Evolutionary conservation across 2,888 invertebrate genomes (phyloP), one percentile per base, ranked within the genome.

Genomic region (Crematogaster levior): DNA sequence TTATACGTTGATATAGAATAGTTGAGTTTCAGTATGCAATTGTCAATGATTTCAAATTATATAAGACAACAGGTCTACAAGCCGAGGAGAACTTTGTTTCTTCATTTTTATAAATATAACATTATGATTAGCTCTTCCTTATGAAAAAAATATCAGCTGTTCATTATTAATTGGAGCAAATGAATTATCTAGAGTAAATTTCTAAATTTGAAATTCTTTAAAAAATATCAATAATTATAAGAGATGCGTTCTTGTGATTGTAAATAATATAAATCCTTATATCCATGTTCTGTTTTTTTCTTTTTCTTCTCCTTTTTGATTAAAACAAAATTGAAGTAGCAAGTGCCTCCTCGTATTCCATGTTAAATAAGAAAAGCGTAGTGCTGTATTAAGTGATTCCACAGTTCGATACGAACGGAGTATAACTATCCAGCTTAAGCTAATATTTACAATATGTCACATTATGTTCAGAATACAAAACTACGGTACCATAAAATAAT

Each of bases 371-470:
- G 66, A 34, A 82, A 84, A 85, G 81, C 85, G 65, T 66, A 83
- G 81, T 84, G 82, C 72, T 85, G 82, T 79, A 83, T 65, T 82
- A 83, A 37, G 73, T 83, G 72, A 86, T 79, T 84, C 60, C 80
- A 63, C 46, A 84, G 81, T 87, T 86, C 82, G 84, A 85, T 87
- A 88, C 83, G 82, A 84, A 87, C 87, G 61, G 85, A 86, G 86
- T 88, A 86, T 80, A 85, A 86, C 81, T 85, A 87, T 87, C 43
- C 66, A 34, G 65, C 86, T 90, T 89, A 89, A 21, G 21, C 83
- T 89, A 84, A 58, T 89, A 89, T 90, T 84, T 89, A 90, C 89
- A 90, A 75, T 86, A 89, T 89, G 80, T 89, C 89, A 89, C 89
- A 89, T 84, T 48, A 60, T n/a, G 9, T 58, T 72, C 84, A 86